Evolutionary conservation across 2,797 vertebrate species (phyloP), one percentile per base, ranked within the genome.

Genomic region (Erpetoichthys calabaricus): DNA sequence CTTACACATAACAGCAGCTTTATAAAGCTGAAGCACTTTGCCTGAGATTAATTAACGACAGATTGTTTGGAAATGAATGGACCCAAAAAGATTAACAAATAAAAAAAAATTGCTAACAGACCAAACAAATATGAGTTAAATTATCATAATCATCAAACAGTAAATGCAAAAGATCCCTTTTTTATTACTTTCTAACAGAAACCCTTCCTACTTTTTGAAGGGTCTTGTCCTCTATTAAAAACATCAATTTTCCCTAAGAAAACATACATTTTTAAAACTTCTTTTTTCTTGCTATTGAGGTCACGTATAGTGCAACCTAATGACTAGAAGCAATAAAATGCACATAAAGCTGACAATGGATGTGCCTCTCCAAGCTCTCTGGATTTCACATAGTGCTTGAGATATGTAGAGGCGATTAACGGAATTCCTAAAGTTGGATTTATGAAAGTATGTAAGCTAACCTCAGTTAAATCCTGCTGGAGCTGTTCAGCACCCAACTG

Each of bases 371-470:
- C 64, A 69, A 60, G 63, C 60, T 68, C 61, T 68, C 65, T 60
- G 71, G 6, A 8, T 67, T 62, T 57, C 52, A 47, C 62, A 64
- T 57, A 57, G 62, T 58, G 67, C 67, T 49, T 66, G 70, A 8
- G 68, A 70, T 72, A 67, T 66, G 65, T 66, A 72, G 67, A 49
- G 68, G 70, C 73, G 72, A 68, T 66, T 64, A 72, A 68, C 51
- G 76, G 73, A 67, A 67, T 62, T 51, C 57, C 61, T 73, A 70
- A 63, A 80, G 75, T 77, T 75, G 73, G 82, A 75, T 80, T 73
- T 75, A 71, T 75, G 67, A 67, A 75, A 78, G 73, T 78, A 66
- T 77, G 74, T 73, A 77, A 79, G 73, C 71, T 74, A 69, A 82
- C 75, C 73, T 79, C 64, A 57, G 65, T 68, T 66, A 61, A 25